Percentiles rank a stretch among this genome's conserved stretches.
Conservation (phyloP, 2,888 invertebrate species). For the Onchidella celtica region DNA sequence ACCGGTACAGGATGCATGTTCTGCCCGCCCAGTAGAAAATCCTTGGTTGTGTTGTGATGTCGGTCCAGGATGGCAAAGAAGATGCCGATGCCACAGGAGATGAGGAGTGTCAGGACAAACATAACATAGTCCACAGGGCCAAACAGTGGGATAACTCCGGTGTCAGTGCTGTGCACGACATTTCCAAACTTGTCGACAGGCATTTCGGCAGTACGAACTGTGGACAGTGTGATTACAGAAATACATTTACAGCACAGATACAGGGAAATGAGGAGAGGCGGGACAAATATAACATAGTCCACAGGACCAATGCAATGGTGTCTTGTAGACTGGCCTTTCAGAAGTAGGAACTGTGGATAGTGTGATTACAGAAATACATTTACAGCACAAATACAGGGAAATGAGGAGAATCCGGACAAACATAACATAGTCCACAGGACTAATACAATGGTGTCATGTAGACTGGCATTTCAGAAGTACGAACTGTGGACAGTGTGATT, state of each 20-base stretch:
- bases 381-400: too few species aligned
- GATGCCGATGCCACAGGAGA: slow-evolving; percentile 64
- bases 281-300: slow-evolving; percentile 58
- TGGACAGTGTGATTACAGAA: not conserved
- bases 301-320: slow-evolving; percentile 41
- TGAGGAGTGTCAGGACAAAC: slow-evolving; percentile 53
- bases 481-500: not conserved
- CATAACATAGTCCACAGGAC: slow-evolving; percentile 55
- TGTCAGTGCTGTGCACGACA: slow-evolving; percentile 56
- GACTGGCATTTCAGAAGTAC: not conserved
- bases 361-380: too few species aligned
- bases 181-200: not conserved
- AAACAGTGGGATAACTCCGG: slow-evolving; percentile 49
- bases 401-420: slow-evolving; percentile 53
- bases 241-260: too few species aligned
- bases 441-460: slow-evolving; percentile 40
- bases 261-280: slow-evolving; percentile 54
- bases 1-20: slow-evolving; percentile 76
- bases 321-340: not conserved
- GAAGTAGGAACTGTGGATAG: not conserved
- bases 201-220: not conserved
- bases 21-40: slow-evolving; percentile 75
- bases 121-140: slow-evolving; percentile 55
- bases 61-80: slow-evolving; percentile 81
- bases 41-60: slow-evolving; percentile 82